A percentile compares a stretch with the other conserved stretches of the same genome.
Evolutionary conservation across 2,888 invertebrate genomes (phyloP).

Genomic region (Lepidonotus clava): DNA sequence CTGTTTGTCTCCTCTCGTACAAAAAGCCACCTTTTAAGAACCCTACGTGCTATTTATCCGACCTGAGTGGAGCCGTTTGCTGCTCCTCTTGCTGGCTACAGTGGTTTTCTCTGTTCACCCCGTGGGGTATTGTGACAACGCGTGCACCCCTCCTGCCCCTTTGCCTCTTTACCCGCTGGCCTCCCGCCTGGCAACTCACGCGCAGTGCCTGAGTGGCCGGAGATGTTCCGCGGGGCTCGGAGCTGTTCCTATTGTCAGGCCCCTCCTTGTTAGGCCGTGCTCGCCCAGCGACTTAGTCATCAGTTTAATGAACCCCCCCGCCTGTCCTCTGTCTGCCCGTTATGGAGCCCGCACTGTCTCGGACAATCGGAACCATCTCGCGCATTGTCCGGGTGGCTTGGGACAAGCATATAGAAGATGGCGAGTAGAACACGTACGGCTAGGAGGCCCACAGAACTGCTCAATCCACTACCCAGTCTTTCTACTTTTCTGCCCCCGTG

Average conservation of each 20-base stretch:
- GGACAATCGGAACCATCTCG: conserved; percentile 31
- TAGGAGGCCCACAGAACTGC: not conserved
- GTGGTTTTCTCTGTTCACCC: too few relatives aligned
- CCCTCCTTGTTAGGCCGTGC: not conserved
- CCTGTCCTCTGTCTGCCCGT: conserved; percentile 4
- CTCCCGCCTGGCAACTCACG: too few relatives aligned
- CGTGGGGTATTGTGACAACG: conserved; percentile 2
- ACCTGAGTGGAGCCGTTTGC: not conserved
- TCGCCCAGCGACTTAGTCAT: not conserved
- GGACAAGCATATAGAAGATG: not conserved
- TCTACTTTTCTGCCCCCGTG: not conserved
- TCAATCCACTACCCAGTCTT: not conserved
- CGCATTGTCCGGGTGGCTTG: conserved; percentile 12
- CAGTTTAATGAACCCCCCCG: conserved; percentile 12
- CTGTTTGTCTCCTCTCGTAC: not conserved
- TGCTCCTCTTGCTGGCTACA: not conserved
- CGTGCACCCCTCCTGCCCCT: not conserved
- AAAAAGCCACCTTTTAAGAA: not conserved
- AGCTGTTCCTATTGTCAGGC: conserved; percentile 6
- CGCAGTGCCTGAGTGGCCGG: too few relatives aligned
- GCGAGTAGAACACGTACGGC: not conserved
- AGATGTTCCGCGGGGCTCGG: not conserved
- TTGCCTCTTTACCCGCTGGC: not conserved
- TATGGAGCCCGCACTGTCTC: conserved; percentile 31
- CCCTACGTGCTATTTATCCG: not conserved